phyloP scores from a whole-genome alignment of 2,888 invertebrate species.

The Cryptophagus acutangulus region DNA sequence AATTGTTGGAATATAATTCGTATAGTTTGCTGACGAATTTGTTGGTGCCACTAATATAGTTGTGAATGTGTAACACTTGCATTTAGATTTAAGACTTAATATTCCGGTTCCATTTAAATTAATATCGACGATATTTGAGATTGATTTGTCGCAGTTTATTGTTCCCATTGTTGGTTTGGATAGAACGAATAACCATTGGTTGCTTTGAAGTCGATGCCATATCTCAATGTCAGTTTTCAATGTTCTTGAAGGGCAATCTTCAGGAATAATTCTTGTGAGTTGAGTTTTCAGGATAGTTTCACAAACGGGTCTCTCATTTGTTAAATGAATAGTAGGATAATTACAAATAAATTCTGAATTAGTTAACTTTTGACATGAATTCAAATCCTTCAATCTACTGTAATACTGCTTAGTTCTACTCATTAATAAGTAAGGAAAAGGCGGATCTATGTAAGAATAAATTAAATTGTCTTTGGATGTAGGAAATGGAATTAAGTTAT shows the following conservation, averaged over 20 bases:
- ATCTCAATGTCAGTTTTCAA: background rate
- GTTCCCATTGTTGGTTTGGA: background rate
- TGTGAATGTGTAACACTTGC: background rate
- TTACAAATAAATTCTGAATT: background rate
- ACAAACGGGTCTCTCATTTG: background rate
- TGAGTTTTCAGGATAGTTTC: background rate
- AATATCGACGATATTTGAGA: no score
- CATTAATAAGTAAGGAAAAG: background rate
- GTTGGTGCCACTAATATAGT: background rate
- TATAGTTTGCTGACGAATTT: background rate
- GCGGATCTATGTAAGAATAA: background rate
- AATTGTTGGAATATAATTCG: background rate
- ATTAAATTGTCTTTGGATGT: background rate
- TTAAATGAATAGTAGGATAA: background rate
- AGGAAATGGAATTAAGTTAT: slow-evolving; percentile 4
- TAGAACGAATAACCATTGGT: background rate
- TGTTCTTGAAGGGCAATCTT: background rate
- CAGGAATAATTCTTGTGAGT: background rate
- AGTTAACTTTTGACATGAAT: background rate
- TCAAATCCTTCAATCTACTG: background rate
- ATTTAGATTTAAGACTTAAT: background rate
- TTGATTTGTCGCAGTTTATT: background rate
- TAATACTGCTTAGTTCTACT: background rate
- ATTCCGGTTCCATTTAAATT: background rate
- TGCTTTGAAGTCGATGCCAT: background rate